A percentile compares a stretch with the other conserved stretches of the same genome.
Conservation (phyloP, 2,797 vertebrate genomes). For the Danio aesculapii region DNA sequence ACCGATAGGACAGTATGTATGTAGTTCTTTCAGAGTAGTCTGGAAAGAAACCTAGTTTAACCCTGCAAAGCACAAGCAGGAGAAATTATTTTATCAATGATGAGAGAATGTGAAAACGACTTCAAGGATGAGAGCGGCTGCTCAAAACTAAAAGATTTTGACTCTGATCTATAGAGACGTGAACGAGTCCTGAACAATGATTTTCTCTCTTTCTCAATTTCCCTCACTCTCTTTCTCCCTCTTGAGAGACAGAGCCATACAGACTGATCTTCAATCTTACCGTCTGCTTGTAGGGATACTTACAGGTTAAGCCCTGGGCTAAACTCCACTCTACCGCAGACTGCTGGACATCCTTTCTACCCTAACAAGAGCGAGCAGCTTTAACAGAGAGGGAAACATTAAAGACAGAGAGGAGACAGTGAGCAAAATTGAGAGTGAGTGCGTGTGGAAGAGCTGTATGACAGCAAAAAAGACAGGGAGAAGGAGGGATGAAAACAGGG, state of each 20-base stretch:
- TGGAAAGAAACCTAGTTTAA: conserved; percentile 23
- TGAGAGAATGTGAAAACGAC: conserved; percentile 10
- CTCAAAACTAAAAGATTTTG: conserved; percentile 35
- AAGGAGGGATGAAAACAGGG: background rate
- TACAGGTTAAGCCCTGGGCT: conserved; percentile 40
- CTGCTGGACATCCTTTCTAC: conserved; percentile 13
- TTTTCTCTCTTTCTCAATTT: conserved; percentile 27
- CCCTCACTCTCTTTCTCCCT: conserved; percentile 6
- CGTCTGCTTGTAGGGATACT: conserved; percentile 34
- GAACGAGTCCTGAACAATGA: conserved; percentile 20
- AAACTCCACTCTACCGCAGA: conserved; percentile 20
- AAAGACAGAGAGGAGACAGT: conserved; percentile 25
- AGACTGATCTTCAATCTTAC: conserved; percentile 29
- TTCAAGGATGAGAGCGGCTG: conserved; percentile 1
- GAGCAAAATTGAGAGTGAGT: background rate
- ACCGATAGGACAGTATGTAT: background rate
- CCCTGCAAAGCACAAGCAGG: background rate
- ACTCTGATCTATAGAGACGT: conserved; percentile 36
- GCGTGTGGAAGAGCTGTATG: background rate
- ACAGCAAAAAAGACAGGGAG: conserved; percentile 26
- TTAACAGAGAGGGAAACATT: conserved; percentile 8
- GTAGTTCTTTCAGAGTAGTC: conserved; percentile 7
- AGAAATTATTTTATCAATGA: conserved; percentile 5
- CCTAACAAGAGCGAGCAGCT: conserved; percentile 14
- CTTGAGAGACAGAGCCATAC: conserved; percentile 20